Evolutionary conservation across 2,888 invertebrate species (phyloP), one percentile per base, ranked within the genome.

Genomic region (Tetragnatha montana): DNA sequence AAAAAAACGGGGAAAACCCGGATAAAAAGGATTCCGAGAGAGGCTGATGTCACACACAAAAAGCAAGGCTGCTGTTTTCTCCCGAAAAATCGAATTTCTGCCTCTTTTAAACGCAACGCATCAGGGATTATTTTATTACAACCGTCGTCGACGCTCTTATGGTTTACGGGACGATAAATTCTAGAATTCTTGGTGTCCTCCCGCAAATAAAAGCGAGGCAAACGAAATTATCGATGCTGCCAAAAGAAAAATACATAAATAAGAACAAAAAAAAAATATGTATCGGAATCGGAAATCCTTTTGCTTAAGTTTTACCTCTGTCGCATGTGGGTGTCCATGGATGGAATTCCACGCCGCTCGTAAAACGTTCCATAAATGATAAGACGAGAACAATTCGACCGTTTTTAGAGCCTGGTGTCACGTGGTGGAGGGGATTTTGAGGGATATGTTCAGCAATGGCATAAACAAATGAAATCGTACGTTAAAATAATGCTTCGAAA

Each of bases 161-260:
- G 80, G 49, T 87, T 87, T 81, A 87, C 75, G 87, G 49, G 22
- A 70, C 51, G 81, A 87, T 87, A 87, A 87, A 87, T 87, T 81
- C 60, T 71, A 17, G 70, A 35, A 35, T 47, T 49, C n/a, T 14
- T 6, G 49, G 14, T 47, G 75, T 60, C 49, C 51, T 17, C 60
- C 19, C 51, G 14, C 35, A 74, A 17, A 10, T 69, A 51, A 51
- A 49, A 71, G 79, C 35, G 51, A 22, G 6, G 22, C 50, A 73
- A 79, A 78, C 68, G 71, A 84, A 84, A 76, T 51, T 85, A 79
- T 73, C 75, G 74, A 74, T 21, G 17, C n/a, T 73, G 19, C 73
- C 21, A 51, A 22, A n/a, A 49, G 19, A 35, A 21, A 35, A 17
- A 22, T 50, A 22, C 22, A 74, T 10, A 8, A 12, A 71, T 47